Conservation (phyloP, 2,888 invertebrate species). For the Yponomeuta evonymella region DNA sequence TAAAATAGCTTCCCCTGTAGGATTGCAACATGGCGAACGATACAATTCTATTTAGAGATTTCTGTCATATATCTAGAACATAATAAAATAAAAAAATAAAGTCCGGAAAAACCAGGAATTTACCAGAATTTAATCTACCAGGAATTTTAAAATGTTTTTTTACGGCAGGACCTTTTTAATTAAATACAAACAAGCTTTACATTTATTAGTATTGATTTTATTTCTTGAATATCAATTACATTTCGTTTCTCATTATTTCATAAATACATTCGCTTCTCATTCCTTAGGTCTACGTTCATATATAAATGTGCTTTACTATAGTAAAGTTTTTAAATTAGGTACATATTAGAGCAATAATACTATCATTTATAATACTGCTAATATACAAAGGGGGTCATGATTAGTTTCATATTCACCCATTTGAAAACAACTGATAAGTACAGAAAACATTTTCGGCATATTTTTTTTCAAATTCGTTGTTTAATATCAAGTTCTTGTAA, state of each 20-base stretch:
- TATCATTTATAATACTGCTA: slow-evolving; percentile 18
- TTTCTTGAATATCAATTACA: slow-evolving; percentile 67
- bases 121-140: no score
- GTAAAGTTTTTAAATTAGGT: slow-evolving; percentile 15
- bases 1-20: no score
- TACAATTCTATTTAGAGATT: no score
- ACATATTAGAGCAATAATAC: slow-evolving; percentile 23
- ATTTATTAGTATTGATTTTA: slow-evolving; percentile 67
- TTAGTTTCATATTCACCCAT: slow-evolving; percentile 9
- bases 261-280: slow-evolving; percentile 50
- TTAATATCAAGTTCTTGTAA: slow-evolving; percentile 26
- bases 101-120: no score
- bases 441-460: slow-evolving; percentile 5
- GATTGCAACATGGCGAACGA: no score
- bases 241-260: slow-evolving; percentile 55
- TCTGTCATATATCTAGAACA: background rate
- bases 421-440: slow-evolving; percentile 12
- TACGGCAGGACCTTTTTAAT: no score
- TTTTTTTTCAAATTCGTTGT: slow-evolving; percentile 33
- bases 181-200: slow-evolving; percentile 30
- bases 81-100: slow-evolving; percentile 26
- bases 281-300: slow-evolving; percentile 28
- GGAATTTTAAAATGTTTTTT: no score
- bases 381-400: slow-evolving; percentile 26
- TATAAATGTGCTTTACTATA: slow-evolving; percentile 20